Percentiles rank a stretch among this genome's conserved stretches.
Evolutionary conservation across 2,113 vertebrate species (phyloP).

Genomic region (Vicugna pacos): DNA sequence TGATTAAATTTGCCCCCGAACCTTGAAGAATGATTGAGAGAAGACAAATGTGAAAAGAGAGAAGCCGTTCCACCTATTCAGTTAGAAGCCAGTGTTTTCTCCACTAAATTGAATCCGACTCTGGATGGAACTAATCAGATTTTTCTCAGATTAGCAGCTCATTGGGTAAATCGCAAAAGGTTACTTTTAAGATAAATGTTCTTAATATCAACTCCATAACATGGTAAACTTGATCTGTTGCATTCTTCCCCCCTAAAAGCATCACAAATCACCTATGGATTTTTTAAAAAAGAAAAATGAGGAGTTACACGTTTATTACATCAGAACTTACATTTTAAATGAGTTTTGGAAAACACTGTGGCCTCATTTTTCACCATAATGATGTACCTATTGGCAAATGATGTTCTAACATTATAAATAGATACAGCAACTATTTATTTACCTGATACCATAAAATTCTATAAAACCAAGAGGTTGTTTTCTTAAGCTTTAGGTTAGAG

Average conservation of each 20-base stretch:
- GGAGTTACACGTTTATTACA: not conserved
- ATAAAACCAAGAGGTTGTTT: not conserved
- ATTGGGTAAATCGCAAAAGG: constrained; percentile 63
- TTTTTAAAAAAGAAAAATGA: constrained; percentile 64
- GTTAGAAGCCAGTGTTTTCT: constrained; percentile 41
- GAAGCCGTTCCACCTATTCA: constrained; percentile 2
- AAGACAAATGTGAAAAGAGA: constrained; percentile 23
- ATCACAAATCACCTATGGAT: constrained; percentile 51
- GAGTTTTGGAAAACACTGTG: not conserved
- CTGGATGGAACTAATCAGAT: constrained; percentile 65
- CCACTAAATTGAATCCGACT: constrained; percentile 50
- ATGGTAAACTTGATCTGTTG: constrained; percentile 47
- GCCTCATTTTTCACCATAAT: constrained; percentile 51
- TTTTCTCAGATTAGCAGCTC: constrained; percentile 67
- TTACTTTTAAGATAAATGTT: constrained; percentile 72
- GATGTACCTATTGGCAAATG: constrained; percentile 6
- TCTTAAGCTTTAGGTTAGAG: not conserved
- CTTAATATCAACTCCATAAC: constrained; percentile 72
- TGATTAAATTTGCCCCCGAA: constrained; percentile 29
- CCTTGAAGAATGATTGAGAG: constrained; percentile 12
- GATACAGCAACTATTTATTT: not conserved
- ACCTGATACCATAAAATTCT: not conserved
- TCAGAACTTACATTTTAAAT: constrained; percentile 42
- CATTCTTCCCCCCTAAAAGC: not conserved
- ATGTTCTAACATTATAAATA: not conserved